phyloP scores from a whole-genome alignment of 2,113 vertebrate genomes.

The Chaetura pelagica region DNA sequence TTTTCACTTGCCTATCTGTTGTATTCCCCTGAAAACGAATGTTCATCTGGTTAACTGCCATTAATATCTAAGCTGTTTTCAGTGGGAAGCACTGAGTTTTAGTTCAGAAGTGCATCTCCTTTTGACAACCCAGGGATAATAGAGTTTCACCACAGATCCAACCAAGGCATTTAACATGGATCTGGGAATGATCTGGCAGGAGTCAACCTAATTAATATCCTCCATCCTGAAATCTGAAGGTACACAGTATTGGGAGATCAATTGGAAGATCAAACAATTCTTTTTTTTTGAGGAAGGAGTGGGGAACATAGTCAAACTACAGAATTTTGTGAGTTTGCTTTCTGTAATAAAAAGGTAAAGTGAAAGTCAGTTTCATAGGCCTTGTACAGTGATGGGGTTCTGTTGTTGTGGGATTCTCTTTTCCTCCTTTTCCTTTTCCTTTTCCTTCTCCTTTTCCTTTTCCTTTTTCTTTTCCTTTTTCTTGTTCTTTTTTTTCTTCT shows the following conservation, averaged over 20 bases:
- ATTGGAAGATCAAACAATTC: neutral
- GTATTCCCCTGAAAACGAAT: neutral
- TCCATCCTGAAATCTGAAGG: neutral
- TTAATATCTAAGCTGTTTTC: constrained; percentile 2
- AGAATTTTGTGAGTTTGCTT: neutral
- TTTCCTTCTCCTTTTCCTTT: too few species aligned
- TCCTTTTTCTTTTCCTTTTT: too few species aligned
- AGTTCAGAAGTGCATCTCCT: neutral
- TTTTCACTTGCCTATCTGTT: neutral
- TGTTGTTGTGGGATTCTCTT: neutral
- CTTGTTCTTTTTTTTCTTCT: neutral
- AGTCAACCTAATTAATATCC: neutral
- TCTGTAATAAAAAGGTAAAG: neutral
- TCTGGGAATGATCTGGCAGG: neutral
- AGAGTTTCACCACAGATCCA: neutral
- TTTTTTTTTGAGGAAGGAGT: neutral
- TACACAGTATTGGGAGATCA: neutral
- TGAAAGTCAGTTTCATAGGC: neutral
- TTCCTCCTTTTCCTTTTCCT: too few species aligned
- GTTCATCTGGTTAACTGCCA: neutral
- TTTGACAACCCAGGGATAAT: neutral
- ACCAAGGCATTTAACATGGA: neutral
- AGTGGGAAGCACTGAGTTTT: neutral
- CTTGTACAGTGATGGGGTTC: neutral
- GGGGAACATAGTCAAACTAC: neutral